Evolutionary conservation across 2,797 vertebrate species (phyloP).

Genomic region (Rhinogobio ventralis): DNA sequence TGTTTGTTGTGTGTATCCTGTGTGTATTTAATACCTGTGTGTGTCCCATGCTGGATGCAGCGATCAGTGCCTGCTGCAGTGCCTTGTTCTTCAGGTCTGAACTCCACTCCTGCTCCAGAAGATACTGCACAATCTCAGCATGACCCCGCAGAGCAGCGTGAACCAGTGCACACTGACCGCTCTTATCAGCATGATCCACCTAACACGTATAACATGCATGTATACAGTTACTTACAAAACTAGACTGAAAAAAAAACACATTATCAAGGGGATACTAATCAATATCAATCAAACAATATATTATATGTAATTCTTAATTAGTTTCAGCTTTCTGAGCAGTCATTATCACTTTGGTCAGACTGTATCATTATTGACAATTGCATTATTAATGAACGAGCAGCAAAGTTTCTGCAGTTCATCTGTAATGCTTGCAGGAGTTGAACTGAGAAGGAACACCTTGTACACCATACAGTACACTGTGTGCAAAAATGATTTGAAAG

Average conservation of each 20-base stretch:
- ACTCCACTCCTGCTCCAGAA: constrained; percentile 84
- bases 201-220: constrained; percentile 67
- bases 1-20: not conserved
- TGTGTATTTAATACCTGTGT: constrained; percentile 75
- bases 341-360: not conserved
- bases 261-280: not conserved
- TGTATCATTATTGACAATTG: not conserved
- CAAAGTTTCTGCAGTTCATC: not conserved
- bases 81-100: constrained; percentile 79
- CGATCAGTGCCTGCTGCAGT: constrained; percentile 87
- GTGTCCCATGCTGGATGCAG: constrained; percentile 93
- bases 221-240: constrained; percentile 28
- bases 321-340: not conserved
- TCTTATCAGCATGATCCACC: constrained; percentile 93
- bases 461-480: not conserved
- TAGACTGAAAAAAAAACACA: not conserved
- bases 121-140: constrained; percentile 81
- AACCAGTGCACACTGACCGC: constrained; percentile 91
- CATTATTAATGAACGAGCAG: not conserved
- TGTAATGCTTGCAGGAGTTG: not conserved
- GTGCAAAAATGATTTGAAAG: not conserved
- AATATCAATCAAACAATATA: not conserved
- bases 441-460: not conserved
- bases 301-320: not conserved
- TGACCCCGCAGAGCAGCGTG: constrained; percentile 92